Conservation (phyloP, 2,797 vertebrate species). For the Silurus lanzhouensis region DNA sequence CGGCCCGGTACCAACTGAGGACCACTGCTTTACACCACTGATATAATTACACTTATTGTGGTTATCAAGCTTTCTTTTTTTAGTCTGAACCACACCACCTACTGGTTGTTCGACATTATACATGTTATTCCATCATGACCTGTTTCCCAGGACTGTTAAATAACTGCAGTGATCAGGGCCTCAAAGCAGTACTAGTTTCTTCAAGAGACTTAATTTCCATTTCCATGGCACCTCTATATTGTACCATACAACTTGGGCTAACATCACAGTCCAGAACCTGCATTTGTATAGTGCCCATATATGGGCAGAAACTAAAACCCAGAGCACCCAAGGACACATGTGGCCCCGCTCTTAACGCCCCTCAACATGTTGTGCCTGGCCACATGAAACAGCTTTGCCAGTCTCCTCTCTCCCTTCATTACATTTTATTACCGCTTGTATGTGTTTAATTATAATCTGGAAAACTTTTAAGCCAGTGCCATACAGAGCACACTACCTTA, state of each 20-base stretch:
- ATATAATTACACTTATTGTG: too few relatives aligned
- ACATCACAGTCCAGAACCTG: not conserved
- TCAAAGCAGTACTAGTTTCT: not conserved
- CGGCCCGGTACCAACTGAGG: too few relatives aligned
- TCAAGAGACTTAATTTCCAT: not conserved
- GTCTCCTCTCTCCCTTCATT: constrained; percentile 77
- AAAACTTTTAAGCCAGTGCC: constrained; percentile 61
- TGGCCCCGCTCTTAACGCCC: constrained; percentile 51
- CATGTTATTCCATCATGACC: not conserved
- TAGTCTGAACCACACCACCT: constrained; percentile 51
- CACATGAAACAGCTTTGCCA: constrained; percentile 79
- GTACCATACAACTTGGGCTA: not conserved
- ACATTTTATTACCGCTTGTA: constrained; percentile 77
- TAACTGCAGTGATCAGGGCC: too few relatives aligned
- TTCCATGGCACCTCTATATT: not conserved
- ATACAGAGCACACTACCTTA: constrained; percentile 67
- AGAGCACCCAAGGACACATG: constrained; percentile 56
- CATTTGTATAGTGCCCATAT: constrained; percentile 29
- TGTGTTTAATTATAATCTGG: constrained; percentile 71
- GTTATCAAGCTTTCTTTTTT: not conserved
- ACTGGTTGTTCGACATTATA: constrained; percentile 31
- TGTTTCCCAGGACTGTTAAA: not conserved
- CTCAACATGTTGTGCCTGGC: constrained; percentile 68
- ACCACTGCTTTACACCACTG: too few relatives aligned
- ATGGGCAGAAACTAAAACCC: constrained; percentile 42